Evolutionary conservation across 1,140 invertebrate genomes (phyloP), one percentile per base, ranked within the genome.

Genomic region (Penaeus japonicus): DNA sequence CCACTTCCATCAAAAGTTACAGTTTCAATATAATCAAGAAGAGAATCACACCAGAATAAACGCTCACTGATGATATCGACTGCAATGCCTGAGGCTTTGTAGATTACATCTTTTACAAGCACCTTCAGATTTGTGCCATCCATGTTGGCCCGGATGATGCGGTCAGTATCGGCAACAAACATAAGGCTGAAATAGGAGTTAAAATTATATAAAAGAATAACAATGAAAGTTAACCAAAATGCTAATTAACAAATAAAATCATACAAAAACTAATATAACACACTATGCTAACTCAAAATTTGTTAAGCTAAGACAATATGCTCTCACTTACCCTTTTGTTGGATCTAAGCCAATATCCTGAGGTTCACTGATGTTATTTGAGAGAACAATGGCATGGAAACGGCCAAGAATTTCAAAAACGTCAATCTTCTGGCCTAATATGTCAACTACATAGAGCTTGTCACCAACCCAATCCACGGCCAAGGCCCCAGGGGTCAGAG

Each of bases 391-490:
- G 20, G 98, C 96, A 92, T 98, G 95, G 92, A 95, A 95, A 59
- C 95, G 93, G 15, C 96, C 96, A 91, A 96, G 95, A 87, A 98
- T 93, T 92, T 98, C 97, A 91, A 98, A 97, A 0, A 99, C 95
- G 92, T 99, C 98, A 79, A 99, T 96, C 92, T 94, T 97, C 91
- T 98, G 97, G 0, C 97, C 97, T 18, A 98, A 94, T 27, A 96
- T 95, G 92, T 99, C 98, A 0, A 97, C 97, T 17, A 99, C 96
- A 92, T 99, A 99, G 5, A 99, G 93, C 92, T 99, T 99, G 91
- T 98, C 96, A 0, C 97, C 96, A 24, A 99, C 95, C 97, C 98
- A 99, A 93, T 99, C 98, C n/a, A 99, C 95, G 0, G 98, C 98
- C 18, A 99, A 92, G 2, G 96, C 96, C 1, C 96, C 96, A 0